Evolutionary conservation across 2,113 vertebrate species (phyloP).

Genomic region (Todiramphus saurophagus): DNA sequence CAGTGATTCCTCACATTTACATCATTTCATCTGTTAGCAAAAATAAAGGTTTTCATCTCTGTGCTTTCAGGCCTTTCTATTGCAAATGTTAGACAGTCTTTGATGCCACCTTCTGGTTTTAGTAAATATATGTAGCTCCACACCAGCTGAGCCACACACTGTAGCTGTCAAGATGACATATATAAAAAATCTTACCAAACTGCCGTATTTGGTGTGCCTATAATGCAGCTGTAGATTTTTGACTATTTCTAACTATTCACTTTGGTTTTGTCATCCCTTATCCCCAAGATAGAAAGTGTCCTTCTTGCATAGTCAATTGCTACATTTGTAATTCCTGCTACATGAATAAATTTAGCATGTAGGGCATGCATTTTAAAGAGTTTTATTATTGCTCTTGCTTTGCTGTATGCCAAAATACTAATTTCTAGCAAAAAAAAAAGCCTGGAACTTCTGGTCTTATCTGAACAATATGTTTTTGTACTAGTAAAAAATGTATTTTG

Average conservation of each 20-base stretch:
- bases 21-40: neutral
- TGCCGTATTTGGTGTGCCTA: neutral
- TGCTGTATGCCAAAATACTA: neutral
- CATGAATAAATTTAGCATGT: neutral
- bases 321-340: neutral
- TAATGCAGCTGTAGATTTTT: neutral
- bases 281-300: neutral
- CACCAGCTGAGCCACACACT: neutral
- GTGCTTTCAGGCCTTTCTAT: neutral
- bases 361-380: neutral
- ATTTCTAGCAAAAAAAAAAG: neutral
- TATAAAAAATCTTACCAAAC: neutral
- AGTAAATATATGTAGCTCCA: neutral
- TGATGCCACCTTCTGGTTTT: conserved; percentile 58
- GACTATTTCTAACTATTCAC: neutral
- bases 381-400: neutral
- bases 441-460: neutral
- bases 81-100: neutral
- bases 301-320: neutral
- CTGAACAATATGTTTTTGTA: neutral
- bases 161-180: neutral
- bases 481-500: neutral
- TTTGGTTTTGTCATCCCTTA: neutral
- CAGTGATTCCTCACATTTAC: neutral
- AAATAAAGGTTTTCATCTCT: neutral